Conservation (phyloP, 2,113 vertebrate species). For the Apeltes quadracus region DNA sequence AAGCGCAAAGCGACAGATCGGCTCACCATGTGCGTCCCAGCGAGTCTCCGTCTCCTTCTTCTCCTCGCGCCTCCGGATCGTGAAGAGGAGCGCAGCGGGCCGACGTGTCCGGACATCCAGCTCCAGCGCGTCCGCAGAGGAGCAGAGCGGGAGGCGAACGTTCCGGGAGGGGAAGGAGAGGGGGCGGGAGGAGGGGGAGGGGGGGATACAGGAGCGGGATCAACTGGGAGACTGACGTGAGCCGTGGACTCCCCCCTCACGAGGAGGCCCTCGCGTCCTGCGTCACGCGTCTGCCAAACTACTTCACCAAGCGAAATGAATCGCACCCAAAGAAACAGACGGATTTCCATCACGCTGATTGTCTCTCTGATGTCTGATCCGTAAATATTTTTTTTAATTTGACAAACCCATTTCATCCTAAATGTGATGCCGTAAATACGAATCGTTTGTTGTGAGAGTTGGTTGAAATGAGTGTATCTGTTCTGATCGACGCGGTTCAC, state of each 20-base stretch:
- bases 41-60: conserved; percentile 54
- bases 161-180: conserved; percentile 44
- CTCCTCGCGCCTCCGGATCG: conserved; percentile 51
- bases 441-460: too few species aligned
- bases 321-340: neutral
- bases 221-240: conserved; percentile 53
- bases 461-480: too few species aligned
- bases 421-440: neutral
- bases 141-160: conserved; percentile 18
- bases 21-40: conserved; percentile 80
- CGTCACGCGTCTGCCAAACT: conserved; percentile 37
- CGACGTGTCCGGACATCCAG: conserved; percentile 65
- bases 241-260: conserved; percentile 42
- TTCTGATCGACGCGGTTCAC: too few species aligned
- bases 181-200: neutral
- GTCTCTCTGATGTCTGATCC: neutral
- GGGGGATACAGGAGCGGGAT: conserved; percentile 44
- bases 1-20: neutral
- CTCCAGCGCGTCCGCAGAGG: conserved; percentile 38
- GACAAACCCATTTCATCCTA: neutral
- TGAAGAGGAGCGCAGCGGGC: conserved; percentile 47
- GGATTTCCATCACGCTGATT: neutral
- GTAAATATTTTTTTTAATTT: neutral
- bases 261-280: conserved; percentile 41
- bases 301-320: conserved; percentile 2